Conservation (phyloP, 1,140 invertebrate species). For the Arctopsyche grandis region DNA sequence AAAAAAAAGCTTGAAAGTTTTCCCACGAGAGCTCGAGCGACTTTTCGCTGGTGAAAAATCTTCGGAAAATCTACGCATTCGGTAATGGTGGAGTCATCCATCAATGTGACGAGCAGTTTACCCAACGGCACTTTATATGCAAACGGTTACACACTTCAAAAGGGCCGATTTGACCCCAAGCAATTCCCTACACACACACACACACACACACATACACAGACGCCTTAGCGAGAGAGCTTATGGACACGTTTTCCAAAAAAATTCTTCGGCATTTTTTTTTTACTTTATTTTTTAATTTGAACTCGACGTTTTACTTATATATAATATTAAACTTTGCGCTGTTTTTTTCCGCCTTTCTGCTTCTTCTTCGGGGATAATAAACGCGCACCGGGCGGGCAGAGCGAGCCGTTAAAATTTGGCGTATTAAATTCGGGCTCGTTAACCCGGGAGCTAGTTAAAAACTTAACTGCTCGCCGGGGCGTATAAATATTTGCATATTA, state of each 20-base stretch:
- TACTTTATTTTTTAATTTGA: no score
- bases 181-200: neutral
- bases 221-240: no score
- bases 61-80: conserved; percentile 8
- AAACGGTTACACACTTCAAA: conserved; percentile 21
- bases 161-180: conserved; percentile 2
- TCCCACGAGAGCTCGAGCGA: neutral
- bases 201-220: neutral
- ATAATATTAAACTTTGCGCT: neutral
- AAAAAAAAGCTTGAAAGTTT: no score
- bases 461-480: neutral
- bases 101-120: conserved; percentile 45
- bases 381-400: no score
- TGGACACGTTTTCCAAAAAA: no score
- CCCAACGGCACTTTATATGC: conserved; percentile 34
- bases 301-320: no score
- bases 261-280: no score
- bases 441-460: conserved; percentile 12
- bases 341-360: neutral
- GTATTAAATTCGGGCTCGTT: conserved; percentile 10
- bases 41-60: neutral
- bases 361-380: neutral
- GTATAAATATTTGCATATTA: neutral
- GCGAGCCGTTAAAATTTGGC: conserved; percentile 13
- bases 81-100: conserved; percentile 48